Evolutionary conservation across 2,113 vertebrate genomes (phyloP).

Genomic region (Pollimyrus isidori): DNA sequence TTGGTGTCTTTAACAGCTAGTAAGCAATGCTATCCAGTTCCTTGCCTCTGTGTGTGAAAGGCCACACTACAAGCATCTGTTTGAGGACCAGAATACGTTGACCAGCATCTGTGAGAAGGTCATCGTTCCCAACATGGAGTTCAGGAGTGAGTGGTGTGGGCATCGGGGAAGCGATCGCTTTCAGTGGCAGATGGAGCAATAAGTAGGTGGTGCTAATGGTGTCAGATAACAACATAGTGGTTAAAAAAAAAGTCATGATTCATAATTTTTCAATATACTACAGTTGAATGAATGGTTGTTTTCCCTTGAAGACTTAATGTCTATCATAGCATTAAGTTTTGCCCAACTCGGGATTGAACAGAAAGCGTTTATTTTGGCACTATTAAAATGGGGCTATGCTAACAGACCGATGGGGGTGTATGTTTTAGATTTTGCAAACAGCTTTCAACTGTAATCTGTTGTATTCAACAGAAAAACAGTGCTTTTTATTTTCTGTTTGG

Average conservation of each 20-base stretch:
- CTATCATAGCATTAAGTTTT: background rate
- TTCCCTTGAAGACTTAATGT: background rate
- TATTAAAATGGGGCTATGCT: background rate
- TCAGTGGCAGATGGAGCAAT: background rate
- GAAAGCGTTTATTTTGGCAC: background rate
- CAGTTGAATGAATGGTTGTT: background rate
- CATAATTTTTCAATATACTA: background rate
- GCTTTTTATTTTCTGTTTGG: background rate
- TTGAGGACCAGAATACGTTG: constrained; percentile 93
- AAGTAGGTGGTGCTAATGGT: background rate
- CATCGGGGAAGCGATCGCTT: background rate
- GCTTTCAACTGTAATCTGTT: background rate
- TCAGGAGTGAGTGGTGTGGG: constrained; percentile 75
- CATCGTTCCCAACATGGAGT: constrained; percentile 98
- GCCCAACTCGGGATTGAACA: background rate
- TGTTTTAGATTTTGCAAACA: background rate
- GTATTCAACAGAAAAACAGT: background rate
- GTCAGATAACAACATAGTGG: background rate
- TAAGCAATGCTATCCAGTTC: constrained; percentile 97
- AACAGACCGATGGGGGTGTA: background rate
- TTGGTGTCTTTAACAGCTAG: constrained; percentile 62
- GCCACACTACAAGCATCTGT: constrained; percentile 94
- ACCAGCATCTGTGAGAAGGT: constrained; percentile 99
- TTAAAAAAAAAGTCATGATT: background rate
- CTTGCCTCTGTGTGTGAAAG: constrained; percentile 95